Conservation (phyloP, 2,113 vertebrate species). For the Oenanthe oenanthe region DNA sequence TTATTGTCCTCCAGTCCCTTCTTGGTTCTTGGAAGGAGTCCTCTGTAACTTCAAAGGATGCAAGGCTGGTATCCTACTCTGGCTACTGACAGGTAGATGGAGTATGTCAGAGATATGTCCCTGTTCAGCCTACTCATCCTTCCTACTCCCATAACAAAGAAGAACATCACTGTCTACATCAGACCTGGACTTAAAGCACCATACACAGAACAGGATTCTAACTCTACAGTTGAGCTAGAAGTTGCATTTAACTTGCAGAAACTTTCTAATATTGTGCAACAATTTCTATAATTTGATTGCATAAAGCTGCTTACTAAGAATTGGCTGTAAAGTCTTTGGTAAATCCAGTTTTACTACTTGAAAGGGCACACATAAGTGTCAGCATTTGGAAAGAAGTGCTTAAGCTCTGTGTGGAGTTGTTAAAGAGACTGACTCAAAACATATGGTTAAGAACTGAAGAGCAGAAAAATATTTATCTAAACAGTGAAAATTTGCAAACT, state of each 20-base stretch:
- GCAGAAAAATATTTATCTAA: neutral
- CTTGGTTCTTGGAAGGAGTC: neutral
- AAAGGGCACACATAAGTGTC: neutral
- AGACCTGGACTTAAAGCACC: neutral
- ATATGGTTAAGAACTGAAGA: neutral
- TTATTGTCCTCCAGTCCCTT: neutral
- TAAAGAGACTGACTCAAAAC: neutral
- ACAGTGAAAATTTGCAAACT: neutral
- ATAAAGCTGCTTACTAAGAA: neutral
- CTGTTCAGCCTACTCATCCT: neutral
- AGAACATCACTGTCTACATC: neutral
- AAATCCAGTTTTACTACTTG: neutral
- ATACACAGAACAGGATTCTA: neutral
- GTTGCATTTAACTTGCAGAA: neutral
- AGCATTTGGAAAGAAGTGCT: neutral
- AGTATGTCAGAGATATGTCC: neutral
- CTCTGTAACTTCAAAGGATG: neutral
- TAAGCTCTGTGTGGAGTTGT: neutral
- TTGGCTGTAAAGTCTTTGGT: neutral
- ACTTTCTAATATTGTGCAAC: neutral
- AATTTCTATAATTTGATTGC: neutral
- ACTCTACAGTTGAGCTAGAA: neutral
- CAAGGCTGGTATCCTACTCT: neutral
- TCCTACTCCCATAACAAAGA: neutral
- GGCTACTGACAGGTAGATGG: neutral